A percentile compares a stretch with the other conserved stretches of the same genome.
Conservation (phyloP, 2,888 invertebrate genomes). For the Baronia brevicornis region DNA sequence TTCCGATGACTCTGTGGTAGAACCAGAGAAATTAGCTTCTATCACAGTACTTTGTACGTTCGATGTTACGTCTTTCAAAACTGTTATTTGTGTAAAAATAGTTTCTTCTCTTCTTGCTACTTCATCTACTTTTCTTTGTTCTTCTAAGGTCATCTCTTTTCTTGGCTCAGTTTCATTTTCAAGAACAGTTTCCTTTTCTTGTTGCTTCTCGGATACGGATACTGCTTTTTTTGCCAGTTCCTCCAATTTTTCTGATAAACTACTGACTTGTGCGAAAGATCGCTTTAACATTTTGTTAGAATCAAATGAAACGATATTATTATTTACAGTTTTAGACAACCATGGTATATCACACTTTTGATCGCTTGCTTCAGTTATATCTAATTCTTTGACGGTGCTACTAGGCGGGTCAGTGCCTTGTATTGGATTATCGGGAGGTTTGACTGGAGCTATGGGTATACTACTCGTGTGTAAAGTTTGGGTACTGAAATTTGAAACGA, state of each 20-base stretch:
- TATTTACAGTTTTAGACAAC: slow-evolving; percentile 68
- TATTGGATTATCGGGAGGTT: slow-evolving; percentile 66
- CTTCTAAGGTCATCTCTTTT: slow-evolving; percentile 25
- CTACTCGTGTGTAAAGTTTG: slow-evolving; percentile 58
- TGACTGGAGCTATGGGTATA: slow-evolving; percentile 65
- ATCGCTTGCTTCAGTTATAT: slow-evolving; percentile 38
- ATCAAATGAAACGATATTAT: slow-evolving; percentile 58
- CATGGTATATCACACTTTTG: slow-evolving; percentile 67
- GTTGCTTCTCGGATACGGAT: slow-evolving; percentile 23
- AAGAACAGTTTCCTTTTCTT: slow-evolving; percentile 13
- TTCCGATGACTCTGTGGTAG: slow-evolving; percentile 60
- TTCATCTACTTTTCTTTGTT: slow-evolving; percentile 50
- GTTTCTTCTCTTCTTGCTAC: slow-evolving; percentile 60
- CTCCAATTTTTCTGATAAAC: slow-evolving; percentile 50
- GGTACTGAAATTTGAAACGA: slow-evolving; percentile 50
- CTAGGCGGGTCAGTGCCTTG: slow-evolving; percentile 68
- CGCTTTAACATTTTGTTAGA: slow-evolving; percentile 50
- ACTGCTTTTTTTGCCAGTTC: slow-evolving; percentile 34
- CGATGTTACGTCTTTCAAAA: slow-evolving; percentile 63
- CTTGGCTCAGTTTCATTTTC: slow-evolving; percentile 4
- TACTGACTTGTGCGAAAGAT: slow-evolving; percentile 62
- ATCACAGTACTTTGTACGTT: slow-evolving; percentile 61
- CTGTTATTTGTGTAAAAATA: slow-evolving; percentile 65
- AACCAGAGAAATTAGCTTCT: slow-evolving; percentile 60
- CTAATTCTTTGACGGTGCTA: slow-evolving; percentile 61